Percentiles rank a stretch among this genome's conserved stretches.
Conservation (phyloP, 2,113 vertebrate genomes). For the Corynorhinus townsendii region DNA sequence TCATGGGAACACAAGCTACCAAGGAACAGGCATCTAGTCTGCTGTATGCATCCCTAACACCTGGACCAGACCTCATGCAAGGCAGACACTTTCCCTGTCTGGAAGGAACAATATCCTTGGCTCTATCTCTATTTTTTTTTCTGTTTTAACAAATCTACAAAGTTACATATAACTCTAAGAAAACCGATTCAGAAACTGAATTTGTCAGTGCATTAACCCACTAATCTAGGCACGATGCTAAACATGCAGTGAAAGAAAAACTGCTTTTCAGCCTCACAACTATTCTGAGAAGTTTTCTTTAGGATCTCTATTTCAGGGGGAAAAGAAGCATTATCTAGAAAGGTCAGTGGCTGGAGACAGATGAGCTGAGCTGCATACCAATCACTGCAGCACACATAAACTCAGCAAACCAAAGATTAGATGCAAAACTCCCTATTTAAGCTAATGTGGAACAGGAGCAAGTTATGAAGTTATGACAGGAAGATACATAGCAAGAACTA, state of each 20-base stretch:
- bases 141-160: constrained; percentile 34
- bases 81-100: background rate
- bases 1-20: background rate
- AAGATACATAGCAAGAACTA: background rate
- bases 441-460: background rate
- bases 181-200: constrained; percentile 29
- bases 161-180: constrained; percentile 14
- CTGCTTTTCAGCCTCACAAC: background rate
- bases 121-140: background rate
- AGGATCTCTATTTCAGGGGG: constrained; percentile 32
- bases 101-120: background rate
- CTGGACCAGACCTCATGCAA: background rate
- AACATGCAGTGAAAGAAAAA: background rate
- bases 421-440: background rate
- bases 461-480: constrained; percentile 2
- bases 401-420: background rate
- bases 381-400: background rate
- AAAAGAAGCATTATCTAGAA: constrained; percentile 45
- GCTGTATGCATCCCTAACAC: background rate
- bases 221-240: background rate
- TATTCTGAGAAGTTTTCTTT: constrained; percentile 30
- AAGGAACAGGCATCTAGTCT: background rate
- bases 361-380: constrained; percentile 22
- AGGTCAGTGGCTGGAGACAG: constrained; percentile 36
- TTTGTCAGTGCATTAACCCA: background rate